Evolutionary conservation across 2,797 vertebrate genomes (phyloP).

Genomic region (Takifugu rubripes): DNA sequence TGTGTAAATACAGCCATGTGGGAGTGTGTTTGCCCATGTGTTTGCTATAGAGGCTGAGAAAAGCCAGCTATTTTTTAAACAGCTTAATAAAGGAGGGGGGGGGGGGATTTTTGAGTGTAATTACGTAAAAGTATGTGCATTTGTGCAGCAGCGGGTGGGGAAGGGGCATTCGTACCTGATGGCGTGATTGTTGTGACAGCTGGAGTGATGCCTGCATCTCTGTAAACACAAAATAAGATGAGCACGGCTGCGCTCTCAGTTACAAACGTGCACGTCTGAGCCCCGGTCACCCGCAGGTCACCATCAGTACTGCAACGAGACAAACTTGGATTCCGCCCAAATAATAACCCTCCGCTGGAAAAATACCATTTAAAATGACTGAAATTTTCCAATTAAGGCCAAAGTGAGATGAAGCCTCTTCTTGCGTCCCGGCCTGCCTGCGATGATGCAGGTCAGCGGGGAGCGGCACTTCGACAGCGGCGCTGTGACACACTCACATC

Average conservation of each 20-base stretch:
- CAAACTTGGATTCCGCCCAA: conserved; percentile 32
- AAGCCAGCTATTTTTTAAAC: conserved; percentile 18
- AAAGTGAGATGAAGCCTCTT: conserved; percentile 6
- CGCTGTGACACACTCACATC: conserved; percentile 76
- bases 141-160: conserved; percentile 29
- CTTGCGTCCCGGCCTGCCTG: conserved; percentile 5
- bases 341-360: conserved; percentile 3
- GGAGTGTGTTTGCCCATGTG: conserved; percentile 27
- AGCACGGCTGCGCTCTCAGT: conserved; percentile 26
- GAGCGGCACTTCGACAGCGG: conserved; percentile 7
- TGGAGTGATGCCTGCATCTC: conserved; percentile 92
- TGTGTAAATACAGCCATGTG: conserved; percentile 40
- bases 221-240: conserved; percentile 61
- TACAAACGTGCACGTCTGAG: conserved; percentile 4
- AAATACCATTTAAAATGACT: conserved; percentile 18
- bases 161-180: conserved; percentile 79
- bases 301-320: conserved; percentile 40
- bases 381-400: conserved; percentile 20
- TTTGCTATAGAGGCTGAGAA: conserved; percentile 23
- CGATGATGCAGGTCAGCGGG: conserved; percentile 34
- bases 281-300: background rate
- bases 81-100: conserved; percentile 22
- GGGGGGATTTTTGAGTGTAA: conserved; percentile 40
- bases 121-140: conserved; percentile 40
- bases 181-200: conserved; percentile 85